Conservation (phyloP, 2,888 invertebrate genomes). For the Caenorhabditis japonica region DNA sequence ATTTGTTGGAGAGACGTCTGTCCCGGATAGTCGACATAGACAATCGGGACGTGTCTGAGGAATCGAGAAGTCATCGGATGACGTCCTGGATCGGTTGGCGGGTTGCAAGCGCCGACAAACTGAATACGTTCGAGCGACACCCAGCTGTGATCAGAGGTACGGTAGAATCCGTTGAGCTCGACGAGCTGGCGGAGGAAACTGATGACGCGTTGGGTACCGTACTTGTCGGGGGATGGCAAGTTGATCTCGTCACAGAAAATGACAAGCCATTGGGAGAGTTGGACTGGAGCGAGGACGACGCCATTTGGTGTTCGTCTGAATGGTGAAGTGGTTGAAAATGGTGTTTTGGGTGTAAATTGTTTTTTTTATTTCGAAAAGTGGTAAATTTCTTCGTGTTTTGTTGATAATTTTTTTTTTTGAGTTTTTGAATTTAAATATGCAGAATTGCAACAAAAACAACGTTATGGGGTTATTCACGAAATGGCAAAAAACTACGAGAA, state of each 20-base stretch:
- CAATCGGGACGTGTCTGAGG: slow-evolving; percentile 93
- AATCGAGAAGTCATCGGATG: slow-evolving; percentile 77
- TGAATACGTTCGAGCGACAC: slow-evolving; percentile 96
- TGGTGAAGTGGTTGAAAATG: too few species aligned
- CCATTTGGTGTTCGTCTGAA: slow-evolving; percentile 92
- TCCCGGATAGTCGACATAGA: slow-evolving; percentile 99
- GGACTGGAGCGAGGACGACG: slow-evolving; percentile 92
- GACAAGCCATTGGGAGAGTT: slow-evolving; percentile 89
- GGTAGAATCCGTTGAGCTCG: slow-evolving; percentile 86
- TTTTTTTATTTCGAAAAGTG: too few species aligned
- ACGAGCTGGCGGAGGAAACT: slow-evolving; percentile 97
- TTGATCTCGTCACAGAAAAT: slow-evolving; percentile 99
- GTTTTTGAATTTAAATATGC: too few species aligned
- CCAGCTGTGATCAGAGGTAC: slow-evolving; percentile 94
- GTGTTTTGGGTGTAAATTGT: too few species aligned
- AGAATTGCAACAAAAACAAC: too few species aligned
- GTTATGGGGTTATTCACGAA: too few species aligned
- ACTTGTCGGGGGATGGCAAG: slow-evolving; percentile 96
- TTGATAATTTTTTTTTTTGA: too few species aligned
- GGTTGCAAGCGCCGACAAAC: slow-evolving; percentile 99
- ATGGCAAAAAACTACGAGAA: too few species aligned
- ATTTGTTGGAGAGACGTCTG: slow-evolving; percentile 93
- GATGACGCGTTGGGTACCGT: slow-evolving; percentile 90
- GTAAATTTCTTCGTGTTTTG: too few species aligned
- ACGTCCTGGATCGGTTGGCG: slow-evolving; percentile 97